Evolutionary conservation across 1,140 invertebrate species (phyloP), one percentile per base, ranked within the genome.

Genomic region (Theocolax elegans): DNA sequence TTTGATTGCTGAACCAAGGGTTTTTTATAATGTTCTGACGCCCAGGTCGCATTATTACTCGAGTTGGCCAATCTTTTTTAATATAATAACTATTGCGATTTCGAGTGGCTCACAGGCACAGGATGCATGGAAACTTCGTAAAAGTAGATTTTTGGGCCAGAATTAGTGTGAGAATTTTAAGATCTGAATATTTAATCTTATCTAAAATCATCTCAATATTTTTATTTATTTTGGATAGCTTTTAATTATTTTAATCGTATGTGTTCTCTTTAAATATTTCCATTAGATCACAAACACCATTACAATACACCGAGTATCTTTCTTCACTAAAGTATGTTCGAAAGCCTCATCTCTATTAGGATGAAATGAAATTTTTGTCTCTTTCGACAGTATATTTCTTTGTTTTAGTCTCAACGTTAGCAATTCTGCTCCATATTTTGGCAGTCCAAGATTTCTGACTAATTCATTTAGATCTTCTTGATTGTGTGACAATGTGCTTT

Each of bases 101-200:
- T 40, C 15, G 27, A 29, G 56, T 67, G 17, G 53, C 65, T 65
- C 67, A 72, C 6, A 67, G 40, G 17, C 64, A 76, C 38, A 72
- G 21, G 42, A 67, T 64, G 29, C 64, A 68, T 38, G 51, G 60
- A 49, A 42, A 42, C 19, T 74, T 71, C 3, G 62, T 68, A 31
- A 35, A 72, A 19, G 59, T 58, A 21, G 44, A 48, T 42, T 76
- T 54, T 29, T 40, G 53, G 2, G 66, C 64, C 23, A 67, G 31
- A 13, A 72, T 46, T 23, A 74, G 53, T 31, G 17, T 53, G 1
- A 72, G 53, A 25, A 74, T 71, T 71, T 72, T 73, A 29, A 70
- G 48, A 25, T 75, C 72, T 40, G 38, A 9, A 15, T 40, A 40
- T 40, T 40, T 40, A 15, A 40, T 15, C 38, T 40, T 15, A 40